Conservation (phyloP, 2,888 invertebrate genomes). For the Antitype chi region DNA sequence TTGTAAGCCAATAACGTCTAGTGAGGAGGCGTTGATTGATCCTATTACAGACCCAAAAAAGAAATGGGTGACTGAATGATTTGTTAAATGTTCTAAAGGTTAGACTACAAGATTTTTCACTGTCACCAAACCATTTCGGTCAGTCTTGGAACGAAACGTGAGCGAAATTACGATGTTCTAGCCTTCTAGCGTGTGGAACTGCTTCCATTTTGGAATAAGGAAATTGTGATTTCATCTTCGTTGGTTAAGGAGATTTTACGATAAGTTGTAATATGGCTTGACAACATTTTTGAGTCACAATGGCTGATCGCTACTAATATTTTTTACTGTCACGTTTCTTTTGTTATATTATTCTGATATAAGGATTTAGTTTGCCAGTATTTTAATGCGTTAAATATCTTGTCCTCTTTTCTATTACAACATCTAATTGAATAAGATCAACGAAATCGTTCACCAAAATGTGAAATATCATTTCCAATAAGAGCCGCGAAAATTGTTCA, state of each 20-base stretch:
- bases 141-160: constrained; percentile 77
- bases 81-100: constrained; percentile 79
- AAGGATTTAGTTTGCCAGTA: background rate
- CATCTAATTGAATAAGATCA: constrained; percentile 1
- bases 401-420: background rate
- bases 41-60: constrained; percentile 62
- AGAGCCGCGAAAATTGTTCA: background rate
- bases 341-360: background rate
- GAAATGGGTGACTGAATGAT: constrained; percentile 75
- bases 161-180: constrained; percentile 74
- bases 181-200: constrained; percentile 41
- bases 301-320: background rate
- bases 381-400: background rate
- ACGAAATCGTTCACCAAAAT: constrained; percentile 15
- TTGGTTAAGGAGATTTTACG: background rate
- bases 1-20: constrained; percentile 53
- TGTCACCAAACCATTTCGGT: constrained; percentile 80
- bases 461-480: constrained; percentile 11
- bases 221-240: constrained; percentile 22
- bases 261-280: background rate
- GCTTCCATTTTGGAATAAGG: constrained; percentile 29
- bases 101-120: constrained; percentile 81
- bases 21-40: constrained; percentile 69
- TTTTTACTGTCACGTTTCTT: background rate
- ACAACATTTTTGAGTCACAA: background rate